Conservation (phyloP, 2,888 invertebrate species). For the Scaptomyza reducta region DNA sequence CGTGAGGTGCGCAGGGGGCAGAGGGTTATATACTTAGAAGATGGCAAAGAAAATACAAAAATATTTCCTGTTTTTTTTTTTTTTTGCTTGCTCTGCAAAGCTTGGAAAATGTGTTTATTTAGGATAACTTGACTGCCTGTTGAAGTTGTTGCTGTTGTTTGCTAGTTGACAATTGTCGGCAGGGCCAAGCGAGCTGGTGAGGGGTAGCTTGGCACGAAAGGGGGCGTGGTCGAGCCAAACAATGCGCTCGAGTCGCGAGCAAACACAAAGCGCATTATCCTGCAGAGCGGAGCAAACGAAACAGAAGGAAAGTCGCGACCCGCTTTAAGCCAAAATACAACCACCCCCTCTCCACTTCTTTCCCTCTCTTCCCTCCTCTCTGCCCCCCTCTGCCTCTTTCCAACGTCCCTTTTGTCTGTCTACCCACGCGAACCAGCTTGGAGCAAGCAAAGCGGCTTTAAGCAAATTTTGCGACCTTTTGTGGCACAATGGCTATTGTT, state of each 20-base stretch:
- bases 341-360: neutral
- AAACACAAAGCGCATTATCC: constrained; percentile 42
- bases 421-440: neutral
- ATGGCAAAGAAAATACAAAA: constrained; percentile 12
- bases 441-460: constrained; percentile 17
- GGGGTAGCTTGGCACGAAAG: no score
- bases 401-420: no score
- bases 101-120: constrained; percentile 76
- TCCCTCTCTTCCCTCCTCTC: neutral
- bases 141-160: constrained; percentile 36
- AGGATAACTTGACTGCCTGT: constrained; percentile 72
- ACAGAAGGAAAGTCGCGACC: constrained; percentile 29
- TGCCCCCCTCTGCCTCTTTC: neutral
- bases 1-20: neutral
- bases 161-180: constrained; percentile 66
- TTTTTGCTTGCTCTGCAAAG: constrained; percentile 59
- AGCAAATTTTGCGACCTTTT: constrained; percentile 55
- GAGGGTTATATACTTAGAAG: neutral
- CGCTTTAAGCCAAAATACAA: constrained; percentile 11
- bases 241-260: constrained; percentile 31
- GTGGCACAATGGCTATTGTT: constrained; percentile 16
- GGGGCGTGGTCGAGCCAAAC: constrained; percentile 5
- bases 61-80: neutral
- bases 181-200: neutral
- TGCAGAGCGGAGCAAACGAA: neutral